Percentiles rank a stretch among this genome's conserved stretches.
Evolutionary conservation across 1,140 invertebrate species (phyloP).

Genomic region (Eciton burchellii): DNA sequence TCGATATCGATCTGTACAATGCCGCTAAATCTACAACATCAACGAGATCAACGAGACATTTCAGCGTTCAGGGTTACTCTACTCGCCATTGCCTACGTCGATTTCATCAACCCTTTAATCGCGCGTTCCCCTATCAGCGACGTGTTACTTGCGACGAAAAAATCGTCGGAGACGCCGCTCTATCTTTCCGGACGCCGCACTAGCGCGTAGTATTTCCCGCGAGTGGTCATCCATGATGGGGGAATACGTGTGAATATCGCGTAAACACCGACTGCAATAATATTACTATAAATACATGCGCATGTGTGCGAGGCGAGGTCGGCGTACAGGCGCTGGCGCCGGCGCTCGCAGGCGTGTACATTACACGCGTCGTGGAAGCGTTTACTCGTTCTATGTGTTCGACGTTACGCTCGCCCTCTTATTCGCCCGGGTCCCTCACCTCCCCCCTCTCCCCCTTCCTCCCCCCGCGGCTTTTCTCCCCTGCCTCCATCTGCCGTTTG

Average conservation of each 20-base stretch:
- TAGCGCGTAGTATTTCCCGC: slow-evolving; percentile 17
- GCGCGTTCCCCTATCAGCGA: no score
- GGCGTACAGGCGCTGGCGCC: slow-evolving; percentile 77
- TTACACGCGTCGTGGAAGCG: slow-evolving; percentile 73
- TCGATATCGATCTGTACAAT: no score
- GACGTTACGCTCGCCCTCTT: slow-evolving; percentile 10
- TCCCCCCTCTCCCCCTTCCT: slow-evolving; percentile 3
- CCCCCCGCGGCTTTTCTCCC: background rate
- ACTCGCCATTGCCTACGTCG: no score
- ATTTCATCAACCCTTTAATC: no score
- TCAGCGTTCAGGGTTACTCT: no score
- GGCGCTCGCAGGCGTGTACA: slow-evolving; percentile 70
- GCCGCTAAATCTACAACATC: no score
- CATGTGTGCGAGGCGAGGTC: slow-evolving; percentile 50
- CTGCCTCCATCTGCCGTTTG: background rate
- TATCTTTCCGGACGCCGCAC: background rate
- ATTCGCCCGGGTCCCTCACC: background rate
- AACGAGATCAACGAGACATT: no score
- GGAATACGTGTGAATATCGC: slow-evolving; percentile 77
- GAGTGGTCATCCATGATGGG: slow-evolving; percentile 35
- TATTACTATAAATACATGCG: slow-evolving; percentile 79
- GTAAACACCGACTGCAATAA: slow-evolving; percentile 79
- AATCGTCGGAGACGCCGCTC: no score
- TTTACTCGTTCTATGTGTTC: slow-evolving; percentile 68
- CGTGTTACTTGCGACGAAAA: no score